Evolutionary conservation across 2,113 vertebrate species (phyloP).

Genomic region (Perca fluviatilis): DNA sequence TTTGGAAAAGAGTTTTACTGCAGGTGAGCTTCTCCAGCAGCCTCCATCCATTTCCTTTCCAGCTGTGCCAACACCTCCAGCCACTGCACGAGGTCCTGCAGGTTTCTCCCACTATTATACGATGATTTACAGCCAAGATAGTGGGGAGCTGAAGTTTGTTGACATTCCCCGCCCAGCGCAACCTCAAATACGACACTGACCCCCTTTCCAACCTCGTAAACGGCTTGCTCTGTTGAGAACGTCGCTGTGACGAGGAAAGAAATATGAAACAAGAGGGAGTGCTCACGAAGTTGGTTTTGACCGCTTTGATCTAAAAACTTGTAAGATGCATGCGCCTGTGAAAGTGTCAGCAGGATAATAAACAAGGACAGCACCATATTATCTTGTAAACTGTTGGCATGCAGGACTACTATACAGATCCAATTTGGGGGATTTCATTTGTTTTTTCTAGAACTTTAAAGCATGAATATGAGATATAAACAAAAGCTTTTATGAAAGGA

Average conservation of each 20-base stretch:
- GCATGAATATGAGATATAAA: slow-evolving; percentile 6
- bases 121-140: slow-evolving; percentile 70
- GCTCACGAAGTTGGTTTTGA: slow-evolving; percentile 13
- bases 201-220: slow-evolving; percentile 49
- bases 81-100: slow-evolving; percentile 42
- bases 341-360: slow-evolving; percentile 56
- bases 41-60: slow-evolving; percentile 55
- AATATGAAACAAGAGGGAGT: slow-evolving; percentile 44
- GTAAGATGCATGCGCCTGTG: slow-evolving; percentile 28
- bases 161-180: slow-evolving; percentile 61
- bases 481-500: slow-evolving; percentile 23
- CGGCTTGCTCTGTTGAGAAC: neutral
- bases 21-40: slow-evolving; percentile 65
- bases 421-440: slow-evolving; percentile 26
- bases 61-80: slow-evolving; percentile 72
- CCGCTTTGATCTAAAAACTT: slow-evolving; percentile 46
- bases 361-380: slow-evolving; percentile 62
- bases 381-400: slow-evolving; percentile 59
- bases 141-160: slow-evolving; percentile 64
- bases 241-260: slow-evolving; percentile 20
- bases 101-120: slow-evolving; percentile 52
- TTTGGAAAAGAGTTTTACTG: slow-evolving; percentile 62
- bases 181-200: slow-evolving; percentile 45
- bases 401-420: slow-evolving; percentile 53
- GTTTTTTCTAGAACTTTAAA: neutral